A percentile compares a stretch with the other conserved stretches of the same genome.
Evolutionary conservation across 2,888 invertebrate genomes (phyloP).

Genomic region (Tenthredo mesomela): DNA sequence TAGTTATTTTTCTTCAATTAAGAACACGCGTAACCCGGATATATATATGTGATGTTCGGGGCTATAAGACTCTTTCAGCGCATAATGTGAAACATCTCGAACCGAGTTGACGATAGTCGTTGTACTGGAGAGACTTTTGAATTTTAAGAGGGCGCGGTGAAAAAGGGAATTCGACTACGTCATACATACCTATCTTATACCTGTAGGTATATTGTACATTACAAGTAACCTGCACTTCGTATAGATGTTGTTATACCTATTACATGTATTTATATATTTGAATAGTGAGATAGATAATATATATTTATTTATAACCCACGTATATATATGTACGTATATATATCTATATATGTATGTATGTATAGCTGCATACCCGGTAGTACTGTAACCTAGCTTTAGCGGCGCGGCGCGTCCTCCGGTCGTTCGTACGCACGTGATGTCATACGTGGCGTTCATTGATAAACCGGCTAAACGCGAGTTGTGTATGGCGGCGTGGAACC

Average conservation of each 20-base stretch:
- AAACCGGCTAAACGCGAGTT: slow-evolving; percentile 59
- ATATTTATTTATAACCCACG: slow-evolving; percentile 15
- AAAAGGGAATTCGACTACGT: not conserved
- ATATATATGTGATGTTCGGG: not conserved
- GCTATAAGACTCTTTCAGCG: not conserved
- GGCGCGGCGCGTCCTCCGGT: slow-evolving; percentile 30
- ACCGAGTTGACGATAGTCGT: not conserved
- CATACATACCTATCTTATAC: slow-evolving; percentile 15
- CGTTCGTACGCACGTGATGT: slow-evolving; percentile 66
- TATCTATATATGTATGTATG: not conserved
- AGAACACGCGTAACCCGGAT: slow-evolving; percentile 28
- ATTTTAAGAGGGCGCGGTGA: not conserved
- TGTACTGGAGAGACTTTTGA: not conserved
- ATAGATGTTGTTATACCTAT: not conserved
- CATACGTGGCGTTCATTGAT: slow-evolving; percentile 67
- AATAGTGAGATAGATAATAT: not conserved
- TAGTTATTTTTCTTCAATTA: slow-evolving; percentile 33
- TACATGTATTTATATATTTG: not conserved
- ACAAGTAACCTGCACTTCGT: not conserved
- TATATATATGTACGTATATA: not conserved
- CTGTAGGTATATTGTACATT: not conserved
- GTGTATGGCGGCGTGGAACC: not conserved
- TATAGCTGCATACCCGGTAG: not conserved
- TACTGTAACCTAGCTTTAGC: slow-evolving; percentile 14
- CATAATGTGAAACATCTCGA: not conserved